phyloP scores from a whole-genome alignment of 2,797 vertebrate species.

The Todus mexicanus region DNA sequence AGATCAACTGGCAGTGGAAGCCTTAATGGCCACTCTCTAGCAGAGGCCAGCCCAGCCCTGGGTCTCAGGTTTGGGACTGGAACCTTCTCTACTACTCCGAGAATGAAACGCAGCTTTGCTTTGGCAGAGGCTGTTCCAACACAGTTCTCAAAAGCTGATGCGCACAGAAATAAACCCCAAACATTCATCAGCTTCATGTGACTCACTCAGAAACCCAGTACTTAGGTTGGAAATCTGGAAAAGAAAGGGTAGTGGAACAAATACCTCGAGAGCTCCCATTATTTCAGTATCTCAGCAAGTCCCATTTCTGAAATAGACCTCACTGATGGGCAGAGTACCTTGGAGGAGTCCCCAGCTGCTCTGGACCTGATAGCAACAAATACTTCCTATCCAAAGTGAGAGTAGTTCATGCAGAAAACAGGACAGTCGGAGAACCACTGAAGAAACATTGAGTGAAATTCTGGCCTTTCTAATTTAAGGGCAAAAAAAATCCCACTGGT shows the following conservation, averaged over 20 bases:
- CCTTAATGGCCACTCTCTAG: not conserved
- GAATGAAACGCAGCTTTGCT: accelerated
- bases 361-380: not conserved
- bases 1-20: not conserved
- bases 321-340: not conserved
- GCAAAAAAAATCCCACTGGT: not conserved
- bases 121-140: not conserved
- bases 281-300: not conserved
- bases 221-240: not conserved
- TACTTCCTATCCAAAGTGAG: not conserved
- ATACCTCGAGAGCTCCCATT: not conserved
- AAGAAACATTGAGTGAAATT: not conserved
- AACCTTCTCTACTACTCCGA: not conserved
- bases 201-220: not conserved
- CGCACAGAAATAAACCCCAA: not conserved
- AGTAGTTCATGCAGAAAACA: not conserved
- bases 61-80: not conserved
- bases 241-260: not conserved
- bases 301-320: not conserved
- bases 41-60: not conserved
- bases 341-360: not conserved
- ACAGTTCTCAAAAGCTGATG: not conserved
- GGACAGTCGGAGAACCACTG: not conserved
- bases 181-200: accelerated
- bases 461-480: not conserved